phyloP scores from a whole-genome alignment of 2,888 invertebrate genomes.

The Limnephilus lunatus region DNA sequence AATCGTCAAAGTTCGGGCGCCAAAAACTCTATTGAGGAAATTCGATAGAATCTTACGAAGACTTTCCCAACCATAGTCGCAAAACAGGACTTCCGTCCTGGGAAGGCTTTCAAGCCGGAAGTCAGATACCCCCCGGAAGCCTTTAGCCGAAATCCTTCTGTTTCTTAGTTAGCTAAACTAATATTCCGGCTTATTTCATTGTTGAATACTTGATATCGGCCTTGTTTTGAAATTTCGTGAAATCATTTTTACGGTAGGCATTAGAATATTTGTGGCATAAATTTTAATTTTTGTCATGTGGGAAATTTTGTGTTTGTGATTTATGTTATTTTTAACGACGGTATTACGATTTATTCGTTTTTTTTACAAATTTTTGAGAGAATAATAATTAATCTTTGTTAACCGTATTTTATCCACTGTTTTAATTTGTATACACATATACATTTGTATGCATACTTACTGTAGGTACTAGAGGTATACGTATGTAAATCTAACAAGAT shows the following conservation, averaged over 20 bases:
- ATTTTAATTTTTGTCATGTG: neutral
- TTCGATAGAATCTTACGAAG: slow-evolving; percentile 19
- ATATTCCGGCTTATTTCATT: slow-evolving; percentile 32
- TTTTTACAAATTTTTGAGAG: neutral
- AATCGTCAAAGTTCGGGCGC: neutral
- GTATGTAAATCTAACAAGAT: too few relatives aligned
- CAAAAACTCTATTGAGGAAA: slow-evolving; percentile 25
- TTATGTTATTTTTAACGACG: neutral
- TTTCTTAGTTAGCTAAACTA: slow-evolving; percentile 29
- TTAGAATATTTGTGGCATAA: neutral
- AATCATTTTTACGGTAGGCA: neutral
- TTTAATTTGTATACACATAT: neutral
- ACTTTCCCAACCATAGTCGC: slow-evolving; percentile 6
- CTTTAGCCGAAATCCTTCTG: slow-evolving; percentile 27
- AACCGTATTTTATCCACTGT: neutral
- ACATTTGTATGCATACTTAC: neutral
- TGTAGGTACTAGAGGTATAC: too few relatives aligned
- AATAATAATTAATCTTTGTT: neutral
- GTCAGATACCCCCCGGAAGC: slow-evolving; percentile 46
- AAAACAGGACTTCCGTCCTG: slow-evolving; percentile 41
- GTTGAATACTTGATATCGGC: neutral
- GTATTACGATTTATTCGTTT: neutral
- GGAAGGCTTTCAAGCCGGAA: slow-evolving; percentile 26
- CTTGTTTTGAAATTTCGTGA: neutral
- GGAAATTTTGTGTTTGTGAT: neutral